phyloP scores from a whole-genome alignment of 2,888 invertebrate species.

The Sericinus montela region DNA sequence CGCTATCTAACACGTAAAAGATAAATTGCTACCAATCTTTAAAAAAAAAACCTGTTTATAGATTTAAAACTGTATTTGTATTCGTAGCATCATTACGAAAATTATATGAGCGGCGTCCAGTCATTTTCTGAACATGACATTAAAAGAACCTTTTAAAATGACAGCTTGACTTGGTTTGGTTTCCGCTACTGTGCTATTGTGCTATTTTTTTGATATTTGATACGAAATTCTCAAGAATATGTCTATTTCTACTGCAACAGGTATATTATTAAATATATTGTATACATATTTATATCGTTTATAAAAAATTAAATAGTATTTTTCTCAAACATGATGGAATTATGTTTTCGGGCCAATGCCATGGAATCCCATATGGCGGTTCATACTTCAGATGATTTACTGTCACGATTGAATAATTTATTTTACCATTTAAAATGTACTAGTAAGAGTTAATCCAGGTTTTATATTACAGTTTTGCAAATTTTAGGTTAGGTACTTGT shows the following conservation, averaged over 20 bases:
- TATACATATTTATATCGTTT: conserved; percentile 33
- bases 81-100: background rate
- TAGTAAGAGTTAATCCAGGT: conserved; percentile 17
- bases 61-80: background rate
- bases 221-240: conserved; percentile 62
- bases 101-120: conserved; percentile 11
- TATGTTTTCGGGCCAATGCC: conserved; percentile 75
- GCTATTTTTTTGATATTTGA: conserved; percentile 73
- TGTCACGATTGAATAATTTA: conserved; percentile 61
- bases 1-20: background rate
- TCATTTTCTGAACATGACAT: conserved; percentile 29
- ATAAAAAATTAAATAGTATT: conserved; percentile 38
- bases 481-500: conserved; percentile 35
- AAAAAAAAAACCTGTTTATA: background rate
- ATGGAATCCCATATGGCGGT: conserved; percentile 80
- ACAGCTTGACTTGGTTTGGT: conserved; percentile 80
- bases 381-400: conserved; percentile 75
- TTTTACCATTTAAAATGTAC: conserved; percentile 19
- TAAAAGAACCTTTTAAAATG: conserved; percentile 65
- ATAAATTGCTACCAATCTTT: background rate
- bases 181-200: conserved; percentile 78
- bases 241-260: conserved; percentile 76
- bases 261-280: conserved; percentile 44
- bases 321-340: conserved; percentile 59
- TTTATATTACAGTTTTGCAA: conserved; percentile 21